Evolutionary conservation across 2,888 invertebrate genomes (phyloP), one percentile per base, ranked within the genome.

Genomic region (Hofmannophila pseudospretella): DNA sequence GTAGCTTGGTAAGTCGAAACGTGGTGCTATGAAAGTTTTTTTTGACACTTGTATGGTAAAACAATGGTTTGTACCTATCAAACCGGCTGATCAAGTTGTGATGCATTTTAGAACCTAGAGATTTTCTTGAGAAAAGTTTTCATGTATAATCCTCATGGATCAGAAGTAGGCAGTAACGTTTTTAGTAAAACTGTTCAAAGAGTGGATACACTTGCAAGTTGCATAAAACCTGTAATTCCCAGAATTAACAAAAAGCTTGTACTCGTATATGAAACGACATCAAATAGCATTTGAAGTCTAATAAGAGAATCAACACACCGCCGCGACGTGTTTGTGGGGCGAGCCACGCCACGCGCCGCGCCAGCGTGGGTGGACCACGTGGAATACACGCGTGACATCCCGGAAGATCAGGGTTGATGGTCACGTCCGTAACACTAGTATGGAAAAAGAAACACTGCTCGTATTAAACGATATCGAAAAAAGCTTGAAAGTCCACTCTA

Each of bases 231-330:
- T 16, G 5, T 5, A 16, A 16, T 27, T 27, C 11, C 27, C 5
- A 5, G 27, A 27, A 27, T 4, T 1, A 27, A 11, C 11, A 3
- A 7, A 16, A 16, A 4, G 16, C 3, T 16, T 16, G 16, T 16
- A n/a, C n/a, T n/a, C n/a, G n/a, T n/a, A n/a, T n/a, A 16, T 4
- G 16, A 16, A 16, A 5, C 16, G 16, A 16, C 5, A n/a, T 27
- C 11, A 7, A 10, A 10, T 30, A 13, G 14, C 33, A 16, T 33
- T 16, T 14, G 12, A 25, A 28, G 20, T 9, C 35, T 34, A 27
- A 34, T 11, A 28, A 9, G 8, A 34, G 12, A 28, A 19, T 34
- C 34, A 34, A 34, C 34, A 34, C n/a, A 8, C 13, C 19, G 19
- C 19, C 19, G 26, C 11, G 20, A 19, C 22, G 7, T 34, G 34